Conservation (phyloP, 2,113 vertebrate species). For the Rafetus swinhoei region DNA sequence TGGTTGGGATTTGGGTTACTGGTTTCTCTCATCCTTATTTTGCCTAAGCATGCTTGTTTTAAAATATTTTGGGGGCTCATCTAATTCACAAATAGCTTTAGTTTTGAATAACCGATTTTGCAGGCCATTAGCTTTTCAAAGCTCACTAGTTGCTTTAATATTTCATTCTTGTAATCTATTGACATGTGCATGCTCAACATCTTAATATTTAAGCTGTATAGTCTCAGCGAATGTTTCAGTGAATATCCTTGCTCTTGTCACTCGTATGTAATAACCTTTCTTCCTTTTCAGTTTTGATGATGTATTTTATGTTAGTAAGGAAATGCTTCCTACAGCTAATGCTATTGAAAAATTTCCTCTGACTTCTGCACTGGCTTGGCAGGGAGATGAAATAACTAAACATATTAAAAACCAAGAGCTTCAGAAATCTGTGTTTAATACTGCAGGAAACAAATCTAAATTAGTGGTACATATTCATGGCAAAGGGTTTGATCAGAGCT, state of each 20-base stretch:
- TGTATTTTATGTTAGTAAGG: background rate
- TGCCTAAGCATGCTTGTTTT: background rate
- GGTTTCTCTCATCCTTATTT: background rate
- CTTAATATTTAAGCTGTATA: background rate
- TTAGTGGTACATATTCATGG: background rate
- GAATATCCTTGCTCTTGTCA: background rate
- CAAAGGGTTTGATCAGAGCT: rapidly evolving
- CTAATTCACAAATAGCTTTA: background rate
- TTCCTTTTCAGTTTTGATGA: background rate
- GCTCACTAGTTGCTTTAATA: background rate
- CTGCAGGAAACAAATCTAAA: background rate
- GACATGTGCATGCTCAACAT: background rate
- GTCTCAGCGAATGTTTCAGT: background rate
- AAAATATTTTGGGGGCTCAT: background rate
- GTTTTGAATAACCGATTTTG: background rate
- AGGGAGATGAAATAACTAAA: background rate
- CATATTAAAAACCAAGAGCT: background rate
- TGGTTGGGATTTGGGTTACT: background rate
- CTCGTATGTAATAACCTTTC: background rate
- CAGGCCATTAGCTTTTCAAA: background rate
- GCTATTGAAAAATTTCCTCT: background rate
- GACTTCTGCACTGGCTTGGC: background rate
- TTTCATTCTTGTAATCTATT: background rate
- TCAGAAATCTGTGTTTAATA: background rate
- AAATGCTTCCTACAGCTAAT: background rate